Evolutionary conservation across 1,140 invertebrate species (phyloP), one percentile per base, ranked within the genome.

Genomic region (Holotrichia oblita): DNA sequence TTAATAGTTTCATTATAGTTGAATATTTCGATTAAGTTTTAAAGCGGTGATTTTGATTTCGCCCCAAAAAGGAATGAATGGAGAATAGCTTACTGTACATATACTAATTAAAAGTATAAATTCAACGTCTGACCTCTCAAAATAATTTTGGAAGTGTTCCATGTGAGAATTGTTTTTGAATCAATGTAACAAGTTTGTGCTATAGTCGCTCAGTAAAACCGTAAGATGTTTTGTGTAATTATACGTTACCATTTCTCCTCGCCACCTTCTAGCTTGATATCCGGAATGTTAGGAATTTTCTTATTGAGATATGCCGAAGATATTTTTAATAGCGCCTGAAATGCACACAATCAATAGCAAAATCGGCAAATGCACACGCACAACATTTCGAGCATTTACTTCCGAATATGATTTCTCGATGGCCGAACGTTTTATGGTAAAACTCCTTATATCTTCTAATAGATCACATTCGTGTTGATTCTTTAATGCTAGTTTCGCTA

Each of bases 381-480:
- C 69, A 20, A 48, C 17, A 27, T 69, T 69, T 44, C 14, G 14
- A 76, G 10, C 6, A 85, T 87, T 89, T 91, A 96, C 96, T 91
- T 98, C 96, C 0, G 95, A 96, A 87, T 98, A 98, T 14, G 96
- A 96, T 86, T 97, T 98, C 87, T 99, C 97, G 81, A 98, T 95
- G 22, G 94, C 92, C 20, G 96, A 96, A 82, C 96, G 92, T 86
- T 97, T 97, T 84, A 98, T 93, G 48, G 94, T 95, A 87, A 97
- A 99, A 84, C 93, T 96, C 89, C 96, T 93, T 73, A 98, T 94
- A 86, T 98, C 97, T 89, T 98, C 97, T 69, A 98, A 88, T 78
- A 98, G 89, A 86, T 98, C 97, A 88, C 95, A 97, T 86, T 99
- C 97, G 89, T 98, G 96, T 87, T 98, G 97, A 87, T 98, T 97